These are phyloP conservation scores for Emydura subglobosa DNA, from an alignment of 2,113 vertebrate species.

Conservation along the genomic window DNA sequence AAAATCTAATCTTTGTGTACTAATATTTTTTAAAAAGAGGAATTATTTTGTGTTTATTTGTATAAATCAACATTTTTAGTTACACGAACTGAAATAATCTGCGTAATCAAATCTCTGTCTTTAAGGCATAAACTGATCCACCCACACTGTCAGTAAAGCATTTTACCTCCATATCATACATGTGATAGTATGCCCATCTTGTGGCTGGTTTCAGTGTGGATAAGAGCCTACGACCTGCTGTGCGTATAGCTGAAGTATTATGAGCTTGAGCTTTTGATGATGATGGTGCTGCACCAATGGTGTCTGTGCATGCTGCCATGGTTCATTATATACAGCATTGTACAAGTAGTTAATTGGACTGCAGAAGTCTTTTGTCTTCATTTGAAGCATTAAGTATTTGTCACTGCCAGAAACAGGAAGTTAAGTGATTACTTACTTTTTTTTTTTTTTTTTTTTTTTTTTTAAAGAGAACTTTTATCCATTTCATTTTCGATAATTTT, in stretches of 20 bases:
- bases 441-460: no score
- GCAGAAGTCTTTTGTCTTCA: rapidly evolving
- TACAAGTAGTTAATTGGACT: no score
- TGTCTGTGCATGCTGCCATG: not conserved
- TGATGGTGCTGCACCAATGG: not conserved
- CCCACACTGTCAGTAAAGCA: not conserved
- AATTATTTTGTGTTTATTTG: not conserved
- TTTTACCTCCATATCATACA: not conserved
- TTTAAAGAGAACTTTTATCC: no score
- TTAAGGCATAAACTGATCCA: not conserved
- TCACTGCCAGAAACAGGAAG: not conserved
- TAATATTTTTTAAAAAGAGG: not conserved
- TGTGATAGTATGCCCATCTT: rapidly evolving
- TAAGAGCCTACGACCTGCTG: not conserved
- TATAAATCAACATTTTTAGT: not conserved
- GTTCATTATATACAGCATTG: not conserved
- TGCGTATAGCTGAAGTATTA: not conserved
- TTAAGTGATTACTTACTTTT: not conserved
- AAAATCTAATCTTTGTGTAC: not conserved
- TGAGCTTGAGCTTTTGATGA: rapidly evolving
- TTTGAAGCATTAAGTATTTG: not conserved
- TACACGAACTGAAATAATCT: not conserved
- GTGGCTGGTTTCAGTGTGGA: not conserved
- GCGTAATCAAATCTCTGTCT: not conserved
- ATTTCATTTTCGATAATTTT: not conserved